Conservation (phyloP, 2,888 invertebrate genomes). For the Aphidius colemani region DNA sequence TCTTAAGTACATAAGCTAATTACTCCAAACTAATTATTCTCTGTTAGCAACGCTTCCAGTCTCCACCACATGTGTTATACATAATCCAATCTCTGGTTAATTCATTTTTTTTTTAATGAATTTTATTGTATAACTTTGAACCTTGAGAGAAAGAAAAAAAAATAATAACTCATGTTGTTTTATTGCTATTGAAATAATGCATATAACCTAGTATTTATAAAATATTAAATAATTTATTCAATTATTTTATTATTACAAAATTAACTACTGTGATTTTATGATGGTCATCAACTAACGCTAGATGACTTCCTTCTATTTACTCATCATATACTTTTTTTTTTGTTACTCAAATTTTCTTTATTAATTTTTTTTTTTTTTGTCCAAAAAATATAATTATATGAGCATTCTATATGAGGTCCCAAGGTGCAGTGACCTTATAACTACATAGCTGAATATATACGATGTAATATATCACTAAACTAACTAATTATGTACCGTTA, state of each 20-base stretch:
- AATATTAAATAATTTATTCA: neutral
- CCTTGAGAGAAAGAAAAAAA: neutral
- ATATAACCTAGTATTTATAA: neutral
- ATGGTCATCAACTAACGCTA: too few relatives aligned
- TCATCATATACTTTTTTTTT: neutral
- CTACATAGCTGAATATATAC: constrained; percentile 28
- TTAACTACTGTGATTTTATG: too few relatives aligned
- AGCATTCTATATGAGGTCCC: constrained; percentile 8
- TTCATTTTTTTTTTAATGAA: constrained; percentile 1
- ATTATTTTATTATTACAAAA: neutral
- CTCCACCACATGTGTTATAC: constrained; percentile 6
- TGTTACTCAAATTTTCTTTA: neutral
- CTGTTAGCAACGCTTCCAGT: constrained; percentile 39
- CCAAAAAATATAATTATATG: constrained; percentile 9
- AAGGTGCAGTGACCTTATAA: constrained; percentile 21
- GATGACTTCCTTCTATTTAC: too few relatives aligned
- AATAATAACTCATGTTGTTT: neutral
- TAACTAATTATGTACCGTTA: constrained; percentile 29
- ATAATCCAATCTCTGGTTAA: constrained; percentile 1
- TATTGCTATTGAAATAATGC: neutral
- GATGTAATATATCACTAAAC: constrained; percentile 27
- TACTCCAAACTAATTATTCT: constrained; percentile 53
- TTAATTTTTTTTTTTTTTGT: neutral
- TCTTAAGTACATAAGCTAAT: constrained; percentile 40
- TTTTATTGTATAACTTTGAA: too few relatives aligned